Base-by-base conservation (phyloP, 1,140 invertebrate genomes). In the Diorhabda carinulata region DNA sequence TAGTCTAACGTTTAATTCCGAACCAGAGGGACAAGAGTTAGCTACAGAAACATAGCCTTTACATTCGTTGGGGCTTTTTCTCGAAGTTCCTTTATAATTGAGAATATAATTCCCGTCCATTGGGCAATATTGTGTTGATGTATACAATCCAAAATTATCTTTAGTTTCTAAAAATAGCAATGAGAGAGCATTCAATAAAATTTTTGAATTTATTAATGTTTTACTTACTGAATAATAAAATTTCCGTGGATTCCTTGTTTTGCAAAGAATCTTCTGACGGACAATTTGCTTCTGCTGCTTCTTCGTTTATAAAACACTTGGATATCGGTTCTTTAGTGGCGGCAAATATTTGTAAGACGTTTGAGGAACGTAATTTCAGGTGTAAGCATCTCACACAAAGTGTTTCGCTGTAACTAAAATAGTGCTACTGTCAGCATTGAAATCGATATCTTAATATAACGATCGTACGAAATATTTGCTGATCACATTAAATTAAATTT, bases 11-110 rank as follows among this genome's bases (percentile, higher is more conserved):
- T 84, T 83, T 41, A 91, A 73, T 6, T 85, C 82, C 1, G 88
- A 88, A 0, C 87, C 88, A 68, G 85, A 83, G n/a, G 88, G 87
- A 75, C 89, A 91, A 69, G 89, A 89, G 73, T 85, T 83, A 3
- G 90, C 73, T 69, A 85, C 84, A 0, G 89, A 90, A 3, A 82
- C 82, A 43, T 84, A 83, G 2, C 81, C 82, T 9, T 78, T 82
- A 73, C 88, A 89, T 69, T 87, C 85, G 3, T 82, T 82, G 9
- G 43, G 5, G n/a, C 43, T 81, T 81, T 42, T 80, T 81, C 7
- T 84, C 82, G 3, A 83, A 83, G 70, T 86, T 3, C 85, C 79
- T 57, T 82, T 84, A 73, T 90, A 90, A 10, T 83, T 86, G 70
- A 89, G 86, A 61, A 84, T 83, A 78, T 86, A 91, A 65, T 84